Evolutionary conservation across 2,888 invertebrate species (phyloP).

Genomic region (Thereva nobilitata): DNA sequence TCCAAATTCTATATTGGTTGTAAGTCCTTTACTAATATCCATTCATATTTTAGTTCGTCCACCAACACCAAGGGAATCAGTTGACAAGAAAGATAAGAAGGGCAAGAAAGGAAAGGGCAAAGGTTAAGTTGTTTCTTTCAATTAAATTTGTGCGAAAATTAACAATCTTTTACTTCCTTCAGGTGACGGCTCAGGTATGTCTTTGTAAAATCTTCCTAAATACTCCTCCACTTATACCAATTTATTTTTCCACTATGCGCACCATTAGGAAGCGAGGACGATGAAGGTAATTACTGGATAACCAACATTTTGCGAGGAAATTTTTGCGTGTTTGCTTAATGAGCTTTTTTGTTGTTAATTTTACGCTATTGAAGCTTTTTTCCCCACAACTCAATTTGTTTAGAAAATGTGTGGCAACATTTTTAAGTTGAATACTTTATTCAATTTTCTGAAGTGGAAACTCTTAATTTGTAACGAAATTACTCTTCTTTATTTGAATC

Average conservation of each 20-base stretch:
- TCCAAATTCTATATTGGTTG: neutral
- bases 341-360: neutral
- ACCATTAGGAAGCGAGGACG: slow-evolving; percentile 53
- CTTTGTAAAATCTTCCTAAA: slow-evolving; percentile 39
- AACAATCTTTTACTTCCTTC: slow-evolving; percentile 13
- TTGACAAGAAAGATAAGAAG: slow-evolving; percentile 52
- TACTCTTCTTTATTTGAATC: no score
- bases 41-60: slow-evolving; percentile 52
- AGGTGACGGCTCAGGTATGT: slow-evolving; percentile 45
- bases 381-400: no score
- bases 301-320: slow-evolving; percentile 19
- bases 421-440: no score
- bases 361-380: no score
- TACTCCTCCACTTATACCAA: slow-evolving; percentile 38
- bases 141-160: neutral
- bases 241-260: slow-evolving; percentile 20
- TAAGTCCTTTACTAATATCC: neutral
- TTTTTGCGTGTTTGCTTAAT: neutral
- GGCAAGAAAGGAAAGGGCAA: slow-evolving; percentile 47
- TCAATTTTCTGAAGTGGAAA: no score
- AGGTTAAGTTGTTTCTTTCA: slow-evolving; percentile 50
- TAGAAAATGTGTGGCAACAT: no score
- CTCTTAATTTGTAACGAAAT: no score
- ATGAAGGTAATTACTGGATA: slow-evolving; percentile 52
- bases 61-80: slow-evolving; percentile 52